These are phyloP conservation scores for Mylabris phalerata DNA, from an alignment of 1,140 invertebrate genomes.

Conservation along the genomic window DNA sequence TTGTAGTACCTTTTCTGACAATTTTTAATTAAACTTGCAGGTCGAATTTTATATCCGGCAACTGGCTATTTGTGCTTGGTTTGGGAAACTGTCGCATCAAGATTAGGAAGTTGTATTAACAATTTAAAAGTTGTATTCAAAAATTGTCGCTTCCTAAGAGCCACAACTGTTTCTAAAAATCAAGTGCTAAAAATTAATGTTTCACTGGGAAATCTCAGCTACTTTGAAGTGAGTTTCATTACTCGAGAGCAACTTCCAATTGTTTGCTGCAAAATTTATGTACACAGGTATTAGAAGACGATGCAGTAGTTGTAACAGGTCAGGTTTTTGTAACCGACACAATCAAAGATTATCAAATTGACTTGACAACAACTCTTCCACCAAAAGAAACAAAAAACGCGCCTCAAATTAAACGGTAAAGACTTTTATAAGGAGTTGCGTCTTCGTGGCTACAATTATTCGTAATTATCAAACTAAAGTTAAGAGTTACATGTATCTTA, in stretches of 20 bases:
- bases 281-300: no score
- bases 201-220: no score
- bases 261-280: no score
- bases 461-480: slow-evolving; percentile 32
- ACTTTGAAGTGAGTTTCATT: no score
- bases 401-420: slow-evolving; percentile 47
- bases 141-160: slow-evolving; percentile 74
- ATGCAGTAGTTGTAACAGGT: no score
- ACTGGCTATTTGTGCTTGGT: slow-evolving; percentile 79
- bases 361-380: slow-evolving; percentile 77
- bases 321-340: no score
- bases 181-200: slow-evolving; percentile 58
- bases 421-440: slow-evolving; percentile 89
- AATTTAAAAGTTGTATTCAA: slow-evolving; percentile 55
- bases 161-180: slow-evolving; percentile 52
- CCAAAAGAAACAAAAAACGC: slow-evolving; percentile 57
- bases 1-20: no score
- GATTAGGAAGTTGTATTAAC: slow-evolving; percentile 56
- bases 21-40: no score
- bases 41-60: slow-evolving; percentile 77
- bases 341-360: slow-evolving; percentile 79
- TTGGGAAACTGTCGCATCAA: slow-evolving; percentile 78
- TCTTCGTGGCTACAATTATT: slow-evolving; percentile 86
- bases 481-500: background rate
- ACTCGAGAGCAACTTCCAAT: no score